Percentiles rank a stretch among this genome's conserved stretches.
phyloP scores from a whole-genome alignment of 1,140 invertebrate genomes.

The Muscidifurax raptorellus region DNA sequence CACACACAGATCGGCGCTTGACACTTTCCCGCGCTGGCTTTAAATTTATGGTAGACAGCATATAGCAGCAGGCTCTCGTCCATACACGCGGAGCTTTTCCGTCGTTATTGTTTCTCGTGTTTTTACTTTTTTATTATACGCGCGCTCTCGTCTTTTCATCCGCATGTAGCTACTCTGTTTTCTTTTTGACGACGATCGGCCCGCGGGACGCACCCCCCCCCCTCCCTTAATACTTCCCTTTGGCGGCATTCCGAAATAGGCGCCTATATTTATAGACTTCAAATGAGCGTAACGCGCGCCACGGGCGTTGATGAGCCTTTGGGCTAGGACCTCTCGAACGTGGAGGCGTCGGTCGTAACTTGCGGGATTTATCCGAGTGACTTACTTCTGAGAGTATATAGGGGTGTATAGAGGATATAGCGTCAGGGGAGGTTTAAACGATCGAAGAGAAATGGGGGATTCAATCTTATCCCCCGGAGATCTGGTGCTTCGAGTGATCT shows the following conservation, averaged over 20 bases:
- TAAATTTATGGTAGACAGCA: conserved; percentile 48
- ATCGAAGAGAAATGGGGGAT: not conserved
- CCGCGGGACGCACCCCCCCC: not conserved
- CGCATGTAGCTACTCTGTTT: not conserved
- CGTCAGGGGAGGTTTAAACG: not conserved
- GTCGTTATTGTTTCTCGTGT: not conserved
- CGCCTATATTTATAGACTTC: conserved; percentile 37
- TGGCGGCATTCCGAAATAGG: conserved; percentile 20
- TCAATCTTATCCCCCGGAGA: no score
- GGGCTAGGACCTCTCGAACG: not conserved
- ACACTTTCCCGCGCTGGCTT: conserved; percentile 10
- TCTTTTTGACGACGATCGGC: not conserved
- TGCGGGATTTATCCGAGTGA: conserved; percentile 31
- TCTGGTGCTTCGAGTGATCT: no score
- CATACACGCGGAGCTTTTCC: not conserved
- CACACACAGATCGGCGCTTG: conserved; percentile 47
- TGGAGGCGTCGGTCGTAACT: not conserved
- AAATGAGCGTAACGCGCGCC: conserved; percentile 5
- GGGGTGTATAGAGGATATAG: no score
- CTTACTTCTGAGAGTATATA: conserved; percentile 22
- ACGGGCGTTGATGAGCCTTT: not conserved
- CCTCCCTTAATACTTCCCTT: not conserved
- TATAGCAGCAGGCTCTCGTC: not conserved
- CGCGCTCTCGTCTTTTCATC: not conserved
- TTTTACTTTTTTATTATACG: not conserved